Evolutionary conservation across 2,113 vertebrate species (phyloP).

Genomic region (Numida meleagris): DNA sequence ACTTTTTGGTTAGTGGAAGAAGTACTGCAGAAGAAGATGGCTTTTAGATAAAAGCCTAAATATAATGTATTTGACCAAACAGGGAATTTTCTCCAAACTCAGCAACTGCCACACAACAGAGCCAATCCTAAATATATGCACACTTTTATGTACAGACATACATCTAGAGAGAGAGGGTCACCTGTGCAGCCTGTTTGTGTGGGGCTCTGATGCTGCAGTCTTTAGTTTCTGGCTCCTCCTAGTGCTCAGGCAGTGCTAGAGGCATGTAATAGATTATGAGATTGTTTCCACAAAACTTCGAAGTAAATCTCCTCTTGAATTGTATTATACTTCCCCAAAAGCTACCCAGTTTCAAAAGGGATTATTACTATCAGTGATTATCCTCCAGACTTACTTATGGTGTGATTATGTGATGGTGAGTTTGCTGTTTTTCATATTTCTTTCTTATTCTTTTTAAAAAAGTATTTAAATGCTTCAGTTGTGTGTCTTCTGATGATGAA

Average conservation of each 20-base stretch:
- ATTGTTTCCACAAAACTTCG: neutral
- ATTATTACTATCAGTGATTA: neutral
- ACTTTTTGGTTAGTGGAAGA: neutral
- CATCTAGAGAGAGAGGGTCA: neutral
- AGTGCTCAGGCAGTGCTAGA: neutral
- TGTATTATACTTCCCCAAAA: neutral
- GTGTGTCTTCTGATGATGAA: neutral
- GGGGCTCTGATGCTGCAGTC: neutral
- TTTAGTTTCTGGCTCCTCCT: neutral
- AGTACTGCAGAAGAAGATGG: neutral
- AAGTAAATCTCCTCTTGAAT: neutral
- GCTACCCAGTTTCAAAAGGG: neutral
- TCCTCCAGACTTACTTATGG: neutral
- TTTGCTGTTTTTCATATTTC: neutral
- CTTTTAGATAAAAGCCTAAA: neutral
- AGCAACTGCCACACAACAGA: neutral
- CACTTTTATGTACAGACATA: neutral
- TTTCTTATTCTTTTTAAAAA: neutral
- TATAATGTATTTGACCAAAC: neutral
- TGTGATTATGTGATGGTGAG: neutral
- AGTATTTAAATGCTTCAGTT: neutral
- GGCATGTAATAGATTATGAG: neutral
- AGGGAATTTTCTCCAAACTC: neutral
- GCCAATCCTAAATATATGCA: neutral
- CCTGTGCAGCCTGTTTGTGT: fast-evolving